A percentile compares a stretch with the other conserved stretches of the same genome.
Conservation (phyloP, 2,888 invertebrate genomes). For the Itoplectis maculator region DNA sequence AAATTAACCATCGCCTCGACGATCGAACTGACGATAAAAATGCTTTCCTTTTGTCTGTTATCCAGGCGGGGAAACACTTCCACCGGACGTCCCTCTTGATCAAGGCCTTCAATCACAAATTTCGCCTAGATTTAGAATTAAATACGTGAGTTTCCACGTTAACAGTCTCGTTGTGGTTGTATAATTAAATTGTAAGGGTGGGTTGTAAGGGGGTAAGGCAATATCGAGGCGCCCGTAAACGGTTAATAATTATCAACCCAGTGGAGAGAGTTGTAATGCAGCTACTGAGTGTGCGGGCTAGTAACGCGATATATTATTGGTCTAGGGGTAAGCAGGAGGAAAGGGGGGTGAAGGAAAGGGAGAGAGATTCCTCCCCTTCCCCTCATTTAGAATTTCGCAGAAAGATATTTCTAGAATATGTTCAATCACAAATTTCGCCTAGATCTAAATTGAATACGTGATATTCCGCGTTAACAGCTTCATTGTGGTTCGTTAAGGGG, state of each 20-base stretch:
- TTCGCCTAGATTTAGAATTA: conserved; percentile 97
- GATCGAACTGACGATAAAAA: conserved; percentile 5
- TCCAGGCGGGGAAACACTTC: conserved; percentile 96
- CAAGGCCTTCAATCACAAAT: conserved; percentile 98
- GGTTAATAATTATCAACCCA: not conserved
- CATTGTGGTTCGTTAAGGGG: not conserved
- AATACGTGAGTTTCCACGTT: conserved; percentile 92
- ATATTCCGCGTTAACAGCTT: conserved; percentile 85
- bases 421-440: conserved; percentile 98
- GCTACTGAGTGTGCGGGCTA: not conserved
- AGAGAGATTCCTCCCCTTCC: too few relatives aligned
- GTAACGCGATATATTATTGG: too few relatives aligned
- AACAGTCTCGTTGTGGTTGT: not conserved
- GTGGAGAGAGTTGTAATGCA: not conserved
- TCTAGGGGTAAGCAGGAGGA: too few relatives aligned
- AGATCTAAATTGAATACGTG: conserved; percentile 98
- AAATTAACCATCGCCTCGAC: not conserved
- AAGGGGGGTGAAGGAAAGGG: too few relatives aligned
- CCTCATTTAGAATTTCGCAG: too few relatives aligned
- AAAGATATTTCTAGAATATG: too few relatives aligned
- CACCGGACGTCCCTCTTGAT: conserved; percentile 97
- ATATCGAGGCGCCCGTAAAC: not conserved
- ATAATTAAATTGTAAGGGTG: too few relatives aligned
- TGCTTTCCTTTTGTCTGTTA: conserved; percentile 74
- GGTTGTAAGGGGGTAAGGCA: not conserved